A percentile compares a stretch with the other conserved stretches of the same genome.
phyloP scores from a whole-genome alignment of 2,797 vertebrate species.

The Bufotes viridis region DNA sequence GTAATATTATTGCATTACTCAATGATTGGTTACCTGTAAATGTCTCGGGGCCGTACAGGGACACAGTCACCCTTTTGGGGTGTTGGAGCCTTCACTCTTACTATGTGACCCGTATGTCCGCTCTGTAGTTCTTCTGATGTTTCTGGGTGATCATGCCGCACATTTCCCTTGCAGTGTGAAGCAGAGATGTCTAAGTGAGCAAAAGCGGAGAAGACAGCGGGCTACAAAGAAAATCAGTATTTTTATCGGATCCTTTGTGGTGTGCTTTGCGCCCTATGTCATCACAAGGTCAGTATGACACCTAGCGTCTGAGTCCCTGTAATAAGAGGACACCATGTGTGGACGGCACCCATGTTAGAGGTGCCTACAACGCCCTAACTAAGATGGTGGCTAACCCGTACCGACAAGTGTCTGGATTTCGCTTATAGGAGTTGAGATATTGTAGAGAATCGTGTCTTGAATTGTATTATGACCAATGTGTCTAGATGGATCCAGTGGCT shows the following conservation, averaged over 20 bases:
- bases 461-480: too few relatives aligned
- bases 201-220: constrained; percentile 76
- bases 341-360: not conserved
- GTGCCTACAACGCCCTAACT: not conserved
- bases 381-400: not conserved
- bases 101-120: not conserved
- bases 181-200: constrained; percentile 80
- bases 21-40: too few relatives aligned
- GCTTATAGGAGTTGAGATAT: too few relatives aligned
- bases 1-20: too few relatives aligned
- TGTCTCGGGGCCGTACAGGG: too few relatives aligned
- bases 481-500: too few relatives aligned
- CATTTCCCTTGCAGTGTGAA: constrained; percentile 76
- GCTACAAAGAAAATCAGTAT: constrained; percentile 83
- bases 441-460: not conserved
- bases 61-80: too few relatives aligned
- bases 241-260: constrained; percentile 83
- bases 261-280: constrained; percentile 83
- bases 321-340: not conserved
- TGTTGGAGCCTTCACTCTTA: too few relatives aligned
- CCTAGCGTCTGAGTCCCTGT: not conserved
- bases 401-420: too few relatives aligned
- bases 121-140: not conserved
- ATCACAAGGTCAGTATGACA: constrained; percentile 79
- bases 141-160: constrained; percentile 27